Conservation (phyloP, 2,888 invertebrate species). For the Lepidochitona cinerea region DNA sequence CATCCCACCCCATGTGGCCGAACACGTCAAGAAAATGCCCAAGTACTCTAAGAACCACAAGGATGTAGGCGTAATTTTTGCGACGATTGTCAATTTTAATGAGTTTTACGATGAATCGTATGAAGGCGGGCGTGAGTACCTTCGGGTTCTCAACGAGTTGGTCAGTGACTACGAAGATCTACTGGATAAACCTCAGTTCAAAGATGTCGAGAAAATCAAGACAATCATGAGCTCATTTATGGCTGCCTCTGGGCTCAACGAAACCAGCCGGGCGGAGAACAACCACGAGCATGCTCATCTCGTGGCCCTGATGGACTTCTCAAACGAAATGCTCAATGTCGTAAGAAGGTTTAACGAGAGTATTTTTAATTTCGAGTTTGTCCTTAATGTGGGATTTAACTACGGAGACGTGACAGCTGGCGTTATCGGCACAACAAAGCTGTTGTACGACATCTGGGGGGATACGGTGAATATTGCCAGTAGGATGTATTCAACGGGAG, state of each 20-base stretch:
- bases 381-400: conserved; percentile 83
- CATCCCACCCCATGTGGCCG: conserved; percentile 91
- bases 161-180: conserved; percentile 97
- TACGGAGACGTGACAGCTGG: conserved; percentile 97
- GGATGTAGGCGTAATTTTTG: conserved; percentile 94
- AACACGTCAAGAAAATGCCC: conserved; percentile 91
- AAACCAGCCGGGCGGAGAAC: conserved; percentile 80
- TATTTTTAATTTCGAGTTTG: conserved; percentile 71
- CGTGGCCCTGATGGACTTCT: conserved; percentile 93
- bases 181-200: conserved; percentile 84
- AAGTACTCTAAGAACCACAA: conserved; percentile 94
- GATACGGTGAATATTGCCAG: conserved; percentile 98
- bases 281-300: conserved; percentile 83
- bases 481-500: conserved; percentile 97
- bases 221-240: conserved; percentile 96
- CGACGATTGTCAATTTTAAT: conserved; percentile 96
- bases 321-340: conserved; percentile 85
- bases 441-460: conserved; percentile 99
- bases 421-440: conserved; percentile 93
- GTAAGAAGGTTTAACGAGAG: conserved; percentile 68
- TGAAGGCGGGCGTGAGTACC: conserved; percentile 93
- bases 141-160: conserved; percentile 94
- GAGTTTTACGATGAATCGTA: conserved; percentile 99
- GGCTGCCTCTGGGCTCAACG: conserved; percentile 96
- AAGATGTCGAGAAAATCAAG: conserved; percentile 96